Percentiles rank a stretch among this genome's conserved stretches.
These are phyloP conservation scores for Plebejus melissa DNA, from an alignment of 2,888 invertebrate species.

Conservation along the genomic window DNA sequence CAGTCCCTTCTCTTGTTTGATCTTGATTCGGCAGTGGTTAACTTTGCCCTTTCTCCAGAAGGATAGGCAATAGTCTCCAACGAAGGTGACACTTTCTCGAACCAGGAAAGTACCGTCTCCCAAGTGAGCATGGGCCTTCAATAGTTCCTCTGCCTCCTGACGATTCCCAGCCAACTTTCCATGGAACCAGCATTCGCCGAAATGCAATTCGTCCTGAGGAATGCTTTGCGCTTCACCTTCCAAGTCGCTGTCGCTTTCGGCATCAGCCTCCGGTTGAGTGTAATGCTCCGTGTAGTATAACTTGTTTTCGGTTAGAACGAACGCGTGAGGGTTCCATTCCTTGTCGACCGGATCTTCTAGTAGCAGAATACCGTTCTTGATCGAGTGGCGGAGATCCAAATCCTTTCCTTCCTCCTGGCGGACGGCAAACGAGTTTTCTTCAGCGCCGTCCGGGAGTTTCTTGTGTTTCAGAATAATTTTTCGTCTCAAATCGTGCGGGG, in stretches of 20 bases:
- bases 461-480: slow-evolving; percentile 94
- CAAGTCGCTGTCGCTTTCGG: slow-evolving; percentile 80
- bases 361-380: slow-evolving; percentile 93
- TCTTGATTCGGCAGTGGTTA: slow-evolving; percentile 94
- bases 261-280: slow-evolving; percentile 73
- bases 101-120: slow-evolving; percentile 97
- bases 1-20: slow-evolving; percentile 92
- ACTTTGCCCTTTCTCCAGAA: slow-evolving; percentile 95
- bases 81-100: slow-evolving; percentile 95
- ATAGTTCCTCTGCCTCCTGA: slow-evolving; percentile 87
- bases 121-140: slow-evolving; percentile 87
- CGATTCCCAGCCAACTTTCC: slow-evolving; percentile 90
- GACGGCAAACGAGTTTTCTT: slow-evolving; percentile 82
- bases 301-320: slow-evolving; percentile 92
- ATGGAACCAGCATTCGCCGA: slow-evolving; percentile 96
- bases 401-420: slow-evolving; percentile 82
- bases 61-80: slow-evolving; percentile 96
- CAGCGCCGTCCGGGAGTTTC: slow-evolving; percentile 93
- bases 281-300: slow-evolving; percentile 91
- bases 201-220: slow-evolving; percentile 93
- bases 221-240: slow-evolving; percentile 81
- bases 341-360: slow-evolving; percentile 93
- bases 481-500: slow-evolving; percentile 87
- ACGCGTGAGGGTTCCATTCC: slow-evolving; percentile 96
- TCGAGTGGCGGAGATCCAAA: slow-evolving; percentile 87